Evolutionary conservation across 2,113 vertebrate species (phyloP).

Genomic region (Rhagologus leucostigma): DNA sequence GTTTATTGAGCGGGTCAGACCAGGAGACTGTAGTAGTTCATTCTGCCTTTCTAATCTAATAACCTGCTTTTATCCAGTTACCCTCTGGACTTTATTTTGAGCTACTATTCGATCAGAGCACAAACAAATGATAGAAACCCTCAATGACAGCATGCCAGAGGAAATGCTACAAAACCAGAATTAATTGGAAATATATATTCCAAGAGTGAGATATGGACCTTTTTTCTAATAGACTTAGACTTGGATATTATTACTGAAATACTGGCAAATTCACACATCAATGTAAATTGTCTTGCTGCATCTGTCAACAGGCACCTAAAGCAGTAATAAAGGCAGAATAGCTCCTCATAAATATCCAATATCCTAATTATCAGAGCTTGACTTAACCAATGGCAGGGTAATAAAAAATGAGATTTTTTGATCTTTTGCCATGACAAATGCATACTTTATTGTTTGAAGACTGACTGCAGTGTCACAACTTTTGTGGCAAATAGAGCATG

Average conservation of each 20-base stretch:
- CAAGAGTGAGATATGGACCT: slow-evolving; percentile 26
- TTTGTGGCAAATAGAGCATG: slow-evolving; percentile 63
- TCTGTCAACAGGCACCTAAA: slow-evolving; percentile 71
- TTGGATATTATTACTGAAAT: slow-evolving; percentile 66
- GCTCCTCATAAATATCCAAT: slow-evolving; percentile 74
- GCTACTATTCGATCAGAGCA: background rate
- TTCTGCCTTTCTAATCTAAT: slow-evolving; percentile 38
- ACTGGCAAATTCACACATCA: slow-evolving; percentile 68
- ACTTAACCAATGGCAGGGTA: slow-evolving; percentile 69
- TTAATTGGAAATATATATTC: slow-evolving; percentile 69
- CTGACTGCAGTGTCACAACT: slow-evolving; percentile 46
- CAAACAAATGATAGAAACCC: slow-evolving; percentile 8
- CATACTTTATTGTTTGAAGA: slow-evolving; percentile 55
- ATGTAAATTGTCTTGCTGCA: slow-evolving; percentile 68
- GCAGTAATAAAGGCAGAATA: slow-evolving; percentile 73
- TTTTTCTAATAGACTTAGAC: slow-evolving; percentile 55
- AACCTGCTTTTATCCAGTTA: slow-evolving; percentile 46
- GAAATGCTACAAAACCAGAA: slow-evolving; percentile 36
- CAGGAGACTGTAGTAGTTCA: background rate
- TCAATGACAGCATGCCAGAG: slow-evolving; percentile 26
- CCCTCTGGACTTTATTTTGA: slow-evolving; percentile 49
- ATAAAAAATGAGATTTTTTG: slow-evolving; percentile 65
- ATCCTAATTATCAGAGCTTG: slow-evolving; percentile 75
- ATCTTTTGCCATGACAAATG: slow-evolving; percentile 66
- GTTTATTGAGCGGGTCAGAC: background rate